Evolutionary conservation across 2,888 invertebrate genomes (phyloP).

Genomic region (Campoplex nolae): DNA sequence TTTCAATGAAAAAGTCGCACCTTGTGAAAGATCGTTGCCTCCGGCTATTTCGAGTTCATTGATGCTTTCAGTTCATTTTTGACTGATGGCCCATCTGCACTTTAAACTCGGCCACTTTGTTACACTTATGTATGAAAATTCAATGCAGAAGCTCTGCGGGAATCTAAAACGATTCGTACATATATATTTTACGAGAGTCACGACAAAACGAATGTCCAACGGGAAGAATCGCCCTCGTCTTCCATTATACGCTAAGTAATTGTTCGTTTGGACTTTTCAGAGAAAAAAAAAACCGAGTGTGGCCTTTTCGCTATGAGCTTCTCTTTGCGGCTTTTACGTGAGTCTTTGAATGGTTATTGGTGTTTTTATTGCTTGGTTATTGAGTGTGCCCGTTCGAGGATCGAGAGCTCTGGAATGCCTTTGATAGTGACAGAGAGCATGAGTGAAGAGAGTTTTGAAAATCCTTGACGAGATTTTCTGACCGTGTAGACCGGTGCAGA

Average conservation of each 20-base stretch:
- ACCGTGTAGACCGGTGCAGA: slow-evolving; percentile 18
- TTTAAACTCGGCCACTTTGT: slow-evolving; percentile 70
- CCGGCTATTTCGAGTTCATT: slow-evolving; percentile 80
- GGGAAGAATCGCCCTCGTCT: slow-evolving; percentile 76
- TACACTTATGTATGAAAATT: slow-evolving; percentile 35
- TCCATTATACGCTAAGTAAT: slow-evolving; percentile 83
- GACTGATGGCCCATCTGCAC: slow-evolving; percentile 81
- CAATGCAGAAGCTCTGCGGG: slow-evolving; percentile 1
- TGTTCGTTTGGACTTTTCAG: slow-evolving; percentile 77
- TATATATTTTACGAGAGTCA: slow-evolving; percentile 63
- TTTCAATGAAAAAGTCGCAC: slow-evolving; percentile 77
- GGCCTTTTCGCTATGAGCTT: slow-evolving; percentile 68
- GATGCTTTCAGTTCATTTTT: slow-evolving; percentile 81
- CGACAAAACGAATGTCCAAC: slow-evolving; percentile 52
- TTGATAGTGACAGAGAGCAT: neutral
- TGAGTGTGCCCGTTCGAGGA: slow-evolving; percentile 53
- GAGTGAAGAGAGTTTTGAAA: neutral
- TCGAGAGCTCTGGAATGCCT: slow-evolving; percentile 40
- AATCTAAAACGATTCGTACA: slow-evolving; percentile 51
- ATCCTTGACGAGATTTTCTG: slow-evolving; percentile 36
- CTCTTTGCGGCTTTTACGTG: slow-evolving; percentile 79
- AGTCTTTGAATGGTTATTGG: slow-evolving; percentile 78
- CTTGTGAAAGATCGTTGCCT: slow-evolving; percentile 75
- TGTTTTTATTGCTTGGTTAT: slow-evolving; percentile 79
- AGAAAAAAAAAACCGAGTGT: slow-evolving; percentile 70